Conservation (phyloP, 1,140 invertebrate species). For the Euwallacea similis region DNA sequence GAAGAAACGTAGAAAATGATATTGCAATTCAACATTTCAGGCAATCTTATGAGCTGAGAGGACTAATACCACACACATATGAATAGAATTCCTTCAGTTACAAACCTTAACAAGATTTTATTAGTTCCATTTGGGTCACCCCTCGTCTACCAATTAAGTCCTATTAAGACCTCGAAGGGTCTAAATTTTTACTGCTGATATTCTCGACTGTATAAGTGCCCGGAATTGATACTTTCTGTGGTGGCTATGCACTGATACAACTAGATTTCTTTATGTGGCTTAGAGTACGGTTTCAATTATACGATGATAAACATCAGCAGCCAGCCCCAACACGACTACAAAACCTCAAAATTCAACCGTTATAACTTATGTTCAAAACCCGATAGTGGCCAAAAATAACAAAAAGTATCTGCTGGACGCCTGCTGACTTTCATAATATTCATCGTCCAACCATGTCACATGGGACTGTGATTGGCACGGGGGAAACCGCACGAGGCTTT, state of each 20-base stretch:
- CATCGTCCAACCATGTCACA: not conserved
- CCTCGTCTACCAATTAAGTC: constrained; percentile 30
- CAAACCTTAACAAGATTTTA: constrained; percentile 27
- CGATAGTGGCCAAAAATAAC: constrained; percentile 36
- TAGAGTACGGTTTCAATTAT: not conserved
- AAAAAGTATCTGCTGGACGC: constrained; percentile 32
- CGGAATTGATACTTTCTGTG: not conserved
- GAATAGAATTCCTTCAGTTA: not conserved
- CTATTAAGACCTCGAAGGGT: constrained; percentile 13
- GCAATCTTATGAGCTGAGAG: too few species aligned
- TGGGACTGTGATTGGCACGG: constrained; percentile 2
- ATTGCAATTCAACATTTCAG: too few species aligned
- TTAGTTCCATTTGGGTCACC: constrained; percentile 19
- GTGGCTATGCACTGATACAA: too few species aligned
- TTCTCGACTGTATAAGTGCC: not conserved
- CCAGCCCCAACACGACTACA: not conserved
- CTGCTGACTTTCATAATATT: constrained; percentile 30
- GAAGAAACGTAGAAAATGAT: too few species aligned
- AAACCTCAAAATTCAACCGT: constrained; percentile 22
- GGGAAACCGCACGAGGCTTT: not conserved
- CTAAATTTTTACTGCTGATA: constrained; percentile 10
- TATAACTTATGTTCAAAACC: constrained; percentile 32
- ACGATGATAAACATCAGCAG: constrained; percentile 30
- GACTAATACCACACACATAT: not conserved
- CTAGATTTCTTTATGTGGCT: too few species aligned